Conservation (phyloP, 1,140 invertebrate species). For the Asbolus verrucosus region DNA sequence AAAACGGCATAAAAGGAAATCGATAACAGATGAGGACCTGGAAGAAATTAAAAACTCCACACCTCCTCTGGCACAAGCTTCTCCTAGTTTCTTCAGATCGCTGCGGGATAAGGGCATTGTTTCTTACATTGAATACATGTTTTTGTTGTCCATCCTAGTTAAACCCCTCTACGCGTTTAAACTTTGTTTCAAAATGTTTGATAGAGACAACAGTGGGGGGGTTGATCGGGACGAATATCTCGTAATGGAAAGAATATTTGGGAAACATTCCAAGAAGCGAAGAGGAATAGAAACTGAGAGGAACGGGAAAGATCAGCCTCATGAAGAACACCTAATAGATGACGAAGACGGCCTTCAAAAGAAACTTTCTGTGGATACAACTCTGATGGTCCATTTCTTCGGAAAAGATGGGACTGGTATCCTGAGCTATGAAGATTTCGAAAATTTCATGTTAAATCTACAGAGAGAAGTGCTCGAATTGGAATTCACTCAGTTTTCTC, state of each 20-base stretch:
- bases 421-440: slow-evolving; percentile 89
- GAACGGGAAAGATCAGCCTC: too few relatives aligned
- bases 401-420: slow-evolving; percentile 88
- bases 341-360: slow-evolving; percentile 80
- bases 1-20: not conserved
- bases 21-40: not conserved
- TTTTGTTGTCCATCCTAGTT: slow-evolving; percentile 91
- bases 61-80: not conserved
- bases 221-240: slow-evolving; percentile 96
- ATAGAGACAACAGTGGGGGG: slow-evolving; percentile 92
- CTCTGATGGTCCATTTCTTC: slow-evolving; percentile 91
- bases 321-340: slow-evolving; percentile 70
- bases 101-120: slow-evolving; percentile 75
- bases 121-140: slow-evolving; percentile 94
- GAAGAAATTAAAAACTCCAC: not conserved
- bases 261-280: slow-evolving; percentile 83
- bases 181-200: slow-evolving; percentile 98
- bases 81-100: not conserved
- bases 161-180: slow-evolving; percentile 93
- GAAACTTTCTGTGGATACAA: slow-evolving; percentile 84
- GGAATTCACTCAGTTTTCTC: slow-evolving; percentile 92
- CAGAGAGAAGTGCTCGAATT: slow-evolving; percentile 94
- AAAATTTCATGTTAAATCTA: slow-evolving; percentile 92
- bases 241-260: slow-evolving; percentile 91
- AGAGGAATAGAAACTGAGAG: slow-evolving; percentile 70